A percentile compares a stretch with the other conserved stretches of the same genome.
phyloP scores from a whole-genome alignment of 2,113 vertebrate species.

The Paradoxurus hermaphroditus region DNA sequence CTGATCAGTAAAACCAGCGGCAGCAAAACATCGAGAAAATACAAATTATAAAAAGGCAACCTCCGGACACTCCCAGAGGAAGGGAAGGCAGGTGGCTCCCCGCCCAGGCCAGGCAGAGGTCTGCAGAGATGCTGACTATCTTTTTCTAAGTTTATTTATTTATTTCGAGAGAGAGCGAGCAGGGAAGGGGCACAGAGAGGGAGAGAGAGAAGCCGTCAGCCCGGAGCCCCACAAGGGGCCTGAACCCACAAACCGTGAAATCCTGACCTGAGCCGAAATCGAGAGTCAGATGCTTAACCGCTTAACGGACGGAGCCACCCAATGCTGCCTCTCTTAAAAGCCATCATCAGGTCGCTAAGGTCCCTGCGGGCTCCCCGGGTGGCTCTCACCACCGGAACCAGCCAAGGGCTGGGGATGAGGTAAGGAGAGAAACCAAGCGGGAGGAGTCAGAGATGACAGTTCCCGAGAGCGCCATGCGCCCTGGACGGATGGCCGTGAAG shows the following conservation, averaged over 20 bases:
- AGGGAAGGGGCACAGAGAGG: too few species aligned
- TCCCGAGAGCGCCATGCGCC: fast-evolving
- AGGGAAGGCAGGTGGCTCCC: background rate
- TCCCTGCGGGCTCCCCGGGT: background rate
- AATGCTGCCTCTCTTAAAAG: background rate
- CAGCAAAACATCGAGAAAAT: background rate
- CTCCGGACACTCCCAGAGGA: background rate
- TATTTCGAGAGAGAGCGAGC: too few species aligned
- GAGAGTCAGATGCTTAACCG: too few species aligned
- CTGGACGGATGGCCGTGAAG: background rate
- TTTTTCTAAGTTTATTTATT: too few species aligned
- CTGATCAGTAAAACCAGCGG: background rate
- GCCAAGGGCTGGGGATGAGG: background rate
- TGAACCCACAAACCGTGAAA: too few species aligned
- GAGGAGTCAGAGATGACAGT: background rate
- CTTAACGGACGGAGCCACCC: too few species aligned
- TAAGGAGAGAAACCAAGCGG: background rate
- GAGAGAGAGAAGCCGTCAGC: too few species aligned
- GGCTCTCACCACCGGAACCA: background rate
- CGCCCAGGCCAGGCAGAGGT: background rate
- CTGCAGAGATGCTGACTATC: background rate
- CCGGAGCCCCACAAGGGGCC: too few species aligned
- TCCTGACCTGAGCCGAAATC: too few species aligned
- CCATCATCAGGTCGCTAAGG: background rate
- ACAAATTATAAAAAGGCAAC: background rate